Evolutionary conservation across 1,140 invertebrate genomes (phyloP).

Genomic region (Gryllus bimaculatus): DNA sequence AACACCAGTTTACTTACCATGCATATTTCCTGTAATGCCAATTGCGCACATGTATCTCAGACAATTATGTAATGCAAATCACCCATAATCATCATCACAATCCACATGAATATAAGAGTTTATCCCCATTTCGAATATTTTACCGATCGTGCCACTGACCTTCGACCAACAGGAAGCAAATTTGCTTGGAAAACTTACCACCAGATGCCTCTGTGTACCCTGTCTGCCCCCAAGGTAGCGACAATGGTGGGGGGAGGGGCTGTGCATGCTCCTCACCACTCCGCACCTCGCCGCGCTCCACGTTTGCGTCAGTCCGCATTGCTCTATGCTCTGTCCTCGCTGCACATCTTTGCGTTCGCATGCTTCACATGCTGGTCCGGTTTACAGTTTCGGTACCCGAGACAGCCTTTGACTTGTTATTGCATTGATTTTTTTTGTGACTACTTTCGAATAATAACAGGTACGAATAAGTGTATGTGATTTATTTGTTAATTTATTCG

Average conservation of each 20-base stretch:
- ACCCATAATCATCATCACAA: conserved; percentile 16
- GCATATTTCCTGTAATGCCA: background rate
- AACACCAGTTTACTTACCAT: background rate
- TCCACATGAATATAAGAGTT: conserved; percentile 19
- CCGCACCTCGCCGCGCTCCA: too few species aligned
- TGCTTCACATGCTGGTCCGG: too few species aligned
- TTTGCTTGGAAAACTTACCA: conserved; percentile 8
- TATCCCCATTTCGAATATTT: conserved; percentile 19
- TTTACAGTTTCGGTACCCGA: too few species aligned
- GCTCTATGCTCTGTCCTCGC: too few species aligned
- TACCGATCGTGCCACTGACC: conserved; percentile 22
- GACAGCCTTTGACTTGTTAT: too few species aligned
- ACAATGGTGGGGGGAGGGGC: background rate
- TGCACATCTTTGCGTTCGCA: too few species aligned
- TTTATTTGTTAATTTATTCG: too few species aligned
- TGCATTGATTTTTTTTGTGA: too few species aligned
- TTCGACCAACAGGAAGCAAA: conserved; percentile 23
- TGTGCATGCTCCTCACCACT: too few species aligned
- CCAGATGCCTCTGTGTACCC: conserved; percentile 16
- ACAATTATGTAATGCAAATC: conserved; percentile 8
- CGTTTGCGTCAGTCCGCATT: too few species aligned
- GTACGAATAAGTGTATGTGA: too few species aligned
- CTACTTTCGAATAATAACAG: too few species aligned
- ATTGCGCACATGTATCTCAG: background rate
- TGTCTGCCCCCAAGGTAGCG: background rate